These are phyloP conservation scores for Cisticola juncidis DNA, from an alignment of 2,113 vertebrate genomes.

Conservation along the genomic window DNA sequence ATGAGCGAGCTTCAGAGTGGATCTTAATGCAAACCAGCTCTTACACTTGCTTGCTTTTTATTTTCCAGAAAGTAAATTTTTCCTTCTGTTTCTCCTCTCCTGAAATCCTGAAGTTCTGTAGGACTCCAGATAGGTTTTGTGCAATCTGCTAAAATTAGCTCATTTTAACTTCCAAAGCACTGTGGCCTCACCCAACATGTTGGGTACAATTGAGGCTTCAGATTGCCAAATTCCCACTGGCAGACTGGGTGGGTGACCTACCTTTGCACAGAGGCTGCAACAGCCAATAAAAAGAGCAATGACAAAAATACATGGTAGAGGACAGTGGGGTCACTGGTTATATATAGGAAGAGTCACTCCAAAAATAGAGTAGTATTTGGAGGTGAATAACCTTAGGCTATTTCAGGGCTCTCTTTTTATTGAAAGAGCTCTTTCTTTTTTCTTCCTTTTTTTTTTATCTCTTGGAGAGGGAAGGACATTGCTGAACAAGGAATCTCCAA, in stretches of 20 bases:
- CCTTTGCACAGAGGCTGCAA: not conserved
- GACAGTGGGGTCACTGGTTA: conserved; percentile 7
- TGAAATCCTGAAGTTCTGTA: not conserved
- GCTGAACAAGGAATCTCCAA: not conserved
- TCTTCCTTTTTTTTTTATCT: not conserved
- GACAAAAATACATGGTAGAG: not conserved
- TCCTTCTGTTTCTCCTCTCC: not conserved
- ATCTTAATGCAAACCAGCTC: not conserved
- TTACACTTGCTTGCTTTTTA: not conserved
- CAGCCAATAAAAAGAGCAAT: conserved; percentile 6
- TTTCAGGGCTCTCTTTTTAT: not conserved
- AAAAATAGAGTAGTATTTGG: conserved; percentile 28
- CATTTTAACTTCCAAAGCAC: not conserved
- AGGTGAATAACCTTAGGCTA: not conserved
- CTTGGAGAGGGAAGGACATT: not conserved
- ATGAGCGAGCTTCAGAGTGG: not conserved
- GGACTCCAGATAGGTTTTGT: not conserved
- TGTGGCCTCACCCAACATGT: not conserved
- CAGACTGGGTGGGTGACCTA: not conserved
- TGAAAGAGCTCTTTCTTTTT: not conserved
- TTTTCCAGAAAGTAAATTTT: not conserved
- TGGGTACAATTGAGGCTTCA: not conserved
- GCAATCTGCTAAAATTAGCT: not conserved
- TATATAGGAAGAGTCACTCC: conserved; percentile 17
- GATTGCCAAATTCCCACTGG: not conserved